Base-by-base conservation (phyloP, 2,888 invertebrate genomes). In the Nematopogon swammerdamellus region DNA sequence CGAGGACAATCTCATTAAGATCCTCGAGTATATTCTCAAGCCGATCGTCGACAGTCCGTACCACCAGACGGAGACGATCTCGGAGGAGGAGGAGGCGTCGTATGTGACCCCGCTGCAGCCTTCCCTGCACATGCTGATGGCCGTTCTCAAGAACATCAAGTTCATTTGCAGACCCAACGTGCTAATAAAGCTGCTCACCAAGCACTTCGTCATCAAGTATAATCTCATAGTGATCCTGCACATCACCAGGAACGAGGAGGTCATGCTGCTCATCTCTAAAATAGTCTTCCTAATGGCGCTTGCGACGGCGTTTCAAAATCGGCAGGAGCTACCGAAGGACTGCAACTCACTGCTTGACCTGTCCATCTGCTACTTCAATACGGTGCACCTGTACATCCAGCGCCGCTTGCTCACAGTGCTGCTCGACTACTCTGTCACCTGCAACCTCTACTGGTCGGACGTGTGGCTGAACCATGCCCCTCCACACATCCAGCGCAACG, bases 401-500 rank as follows among this genome's bases (percentile, higher is more conserved):
- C 44, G 47, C 18, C 25, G 50, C 2, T 43, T 47, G 44, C 43
- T 48, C n/a, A 43, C 47, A 2, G 36, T 50, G 10, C 56, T 49
- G 3, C 52, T 62, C 30, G 59, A 61, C 25, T 63, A 59, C 19
- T 50, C 58, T 3, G 54, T 60, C 5, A 58, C 58, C 18, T 58
- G 59, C 20, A 57, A 56, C 44, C 53, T 61, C 51, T 60, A 62
- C 49, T 64, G 60, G 59, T 54, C 57, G 3, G 58, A 59, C 48
- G 51, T 59, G 11, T 59, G 59, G n/a, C 53, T 49, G 5, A 53
- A 51, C 19, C 10, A 55, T 1, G 51, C 50, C 16, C 53, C 60
- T 14, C 49, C 58, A 3, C 57, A 55, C 17, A 63, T 63, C 53
- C 60, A 62, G 49, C 58, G 59, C 45, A 59, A 62, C 49, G 65